Evolutionary conservation across 2,888 invertebrate genomes (phyloP), one percentile per base, ranked within the genome.

Genomic region (Pantelozetes paolii): DNA sequence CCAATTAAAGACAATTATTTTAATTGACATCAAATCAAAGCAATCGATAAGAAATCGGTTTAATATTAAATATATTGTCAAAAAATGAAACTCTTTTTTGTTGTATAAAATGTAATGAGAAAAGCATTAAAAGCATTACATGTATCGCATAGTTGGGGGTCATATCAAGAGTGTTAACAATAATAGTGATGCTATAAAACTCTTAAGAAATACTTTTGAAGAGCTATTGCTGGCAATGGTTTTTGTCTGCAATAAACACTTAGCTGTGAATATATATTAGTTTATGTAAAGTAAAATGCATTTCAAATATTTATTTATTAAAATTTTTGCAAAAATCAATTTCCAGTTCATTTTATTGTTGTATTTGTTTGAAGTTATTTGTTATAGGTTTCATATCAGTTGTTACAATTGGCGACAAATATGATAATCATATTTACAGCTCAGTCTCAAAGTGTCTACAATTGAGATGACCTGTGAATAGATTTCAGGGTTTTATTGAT

Each of bases 211-310:
- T n/a, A n/a, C n/a, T n/a, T n/a, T n/a, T n/a, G n/a, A n/a, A n/a
- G n/a, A 50, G 6, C 20, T n/a, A 50, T 50, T 50, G 20, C 50
- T 50, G 36, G 36, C 36, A 50, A 6, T 15, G 20, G 50, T 50
- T 50, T 11, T 50, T 6, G 6, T 18, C 18, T 11, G 50, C 50
- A 20, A 50, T 50, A 18, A 20, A 50, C 15, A 50, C 5, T n/a
- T 50, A 50, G 50, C 20, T 50, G 50, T 50, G n/a, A 50, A 50
- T 50, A 50, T 50, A n/a, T n/a, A n/a, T 50, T 50, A 50, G 50
- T 50, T 50, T 50, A 50, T 50, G 50, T 50, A 50, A 50, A 50
- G 50, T 50, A 50, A 9, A 50, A 18, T n/a, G 15, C 20, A 36
- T 50, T 50, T 50, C n/a, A 50, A 18, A 50, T n/a, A 9, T 20